Percentiles rank a stretch among this genome's conserved stretches.
These are phyloP conservation scores for Apeira syringaria DNA, from an alignment of 2,888 invertebrate genomes.

Conservation along the genomic window DNA sequence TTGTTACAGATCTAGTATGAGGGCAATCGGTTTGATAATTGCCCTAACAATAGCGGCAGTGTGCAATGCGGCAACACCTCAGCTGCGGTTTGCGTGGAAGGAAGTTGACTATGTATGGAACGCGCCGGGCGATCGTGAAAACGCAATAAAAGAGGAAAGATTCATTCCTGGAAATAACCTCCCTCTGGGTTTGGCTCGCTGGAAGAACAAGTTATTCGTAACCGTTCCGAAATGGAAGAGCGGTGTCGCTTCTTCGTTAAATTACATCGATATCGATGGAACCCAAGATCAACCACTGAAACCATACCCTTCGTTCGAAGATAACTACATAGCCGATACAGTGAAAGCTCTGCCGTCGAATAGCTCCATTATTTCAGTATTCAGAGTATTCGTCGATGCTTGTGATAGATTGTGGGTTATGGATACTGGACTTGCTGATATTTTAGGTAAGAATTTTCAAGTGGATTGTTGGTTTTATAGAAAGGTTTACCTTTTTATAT, in stretches of 20 bases:
- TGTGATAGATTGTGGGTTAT: conserved; percentile 93
- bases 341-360: conserved; percentile 77
- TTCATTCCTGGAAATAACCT: conserved; percentile 87
- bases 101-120: conserved; percentile 87
- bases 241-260: conserved; percentile 88
- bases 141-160: conserved; percentile 83
- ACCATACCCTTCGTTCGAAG: conserved; percentile 91
- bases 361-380: conserved; percentile 87
- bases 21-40: conserved; percentile 48
- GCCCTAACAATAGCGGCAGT: conserved; percentile 51
- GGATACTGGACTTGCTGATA: conserved; percentile 91
- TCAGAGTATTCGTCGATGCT: conserved; percentile 88
- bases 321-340: conserved; percentile 88
- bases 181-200: conserved; percentile 87
- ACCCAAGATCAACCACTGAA: conserved; percentile 88
- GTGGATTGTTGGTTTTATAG: no score
- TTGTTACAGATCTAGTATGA: conserved; percentile 53
- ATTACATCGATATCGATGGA: conserved; percentile 85
- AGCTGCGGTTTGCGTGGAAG: conserved; percentile 88
- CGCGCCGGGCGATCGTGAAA: conserved; percentile 80
- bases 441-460: conserved; percentile 85
- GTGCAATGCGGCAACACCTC: conserved; percentile 75
- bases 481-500: no score
- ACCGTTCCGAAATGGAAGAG: conserved; percentile 88
- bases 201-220: conserved; percentile 88